phyloP scores from a whole-genome alignment of 2,888 invertebrate species.

The Nasonia oneida region DNA sequence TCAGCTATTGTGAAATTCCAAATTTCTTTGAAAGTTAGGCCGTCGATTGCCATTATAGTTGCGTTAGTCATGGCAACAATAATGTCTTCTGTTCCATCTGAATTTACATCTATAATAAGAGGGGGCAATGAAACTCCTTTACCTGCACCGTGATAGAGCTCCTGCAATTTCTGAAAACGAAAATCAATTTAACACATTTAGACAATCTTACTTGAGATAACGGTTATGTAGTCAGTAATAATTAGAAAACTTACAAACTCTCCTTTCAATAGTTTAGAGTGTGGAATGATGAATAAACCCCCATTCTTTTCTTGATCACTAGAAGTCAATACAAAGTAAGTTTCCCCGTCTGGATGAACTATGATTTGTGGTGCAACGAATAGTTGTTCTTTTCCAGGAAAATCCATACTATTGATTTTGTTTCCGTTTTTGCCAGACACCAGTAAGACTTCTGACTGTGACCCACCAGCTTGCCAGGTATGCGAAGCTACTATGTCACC shows the following conservation, averaged over 20 bases:
- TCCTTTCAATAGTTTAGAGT: slow-evolving; percentile 81
- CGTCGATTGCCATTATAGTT: slow-evolving; percentile 87
- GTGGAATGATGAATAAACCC: slow-evolving; percentile 84
- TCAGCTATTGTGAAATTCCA: slow-evolving; percentile 87
- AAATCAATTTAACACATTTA: slow-evolving; percentile 1
- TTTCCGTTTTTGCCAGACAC: slow-evolving; percentile 86
- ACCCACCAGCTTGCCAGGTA: slow-evolving; percentile 80
- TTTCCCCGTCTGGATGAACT: slow-evolving; percentile 83
- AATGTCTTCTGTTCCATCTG: slow-evolving; percentile 86
- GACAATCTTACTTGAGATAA: slow-evolving; percentile 11
- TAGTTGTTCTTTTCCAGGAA: slow-evolving; percentile 85
- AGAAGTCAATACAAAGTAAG: slow-evolving; percentile 85
- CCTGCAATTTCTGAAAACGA: slow-evolving; percentile 70
- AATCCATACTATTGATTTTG: slow-evolving; percentile 82
- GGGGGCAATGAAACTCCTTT: slow-evolving; percentile 86
- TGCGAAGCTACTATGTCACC: slow-evolving; percentile 87
- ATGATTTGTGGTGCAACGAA: slow-evolving; percentile 87
- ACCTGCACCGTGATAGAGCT: slow-evolving; percentile 82
- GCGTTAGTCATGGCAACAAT: slow-evolving; percentile 87
- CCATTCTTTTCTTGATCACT: slow-evolving; percentile 88
- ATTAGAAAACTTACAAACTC: slow-evolving; percentile 75
- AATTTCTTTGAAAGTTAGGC: slow-evolving; percentile 83
- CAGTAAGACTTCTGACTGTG: slow-evolving; percentile 84
- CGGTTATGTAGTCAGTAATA: neutral
- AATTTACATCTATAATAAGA: slow-evolving; percentile 86